phyloP scores from a whole-genome alignment of 2,888 invertebrate genomes.

The Scaeva pyrastri region DNA sequence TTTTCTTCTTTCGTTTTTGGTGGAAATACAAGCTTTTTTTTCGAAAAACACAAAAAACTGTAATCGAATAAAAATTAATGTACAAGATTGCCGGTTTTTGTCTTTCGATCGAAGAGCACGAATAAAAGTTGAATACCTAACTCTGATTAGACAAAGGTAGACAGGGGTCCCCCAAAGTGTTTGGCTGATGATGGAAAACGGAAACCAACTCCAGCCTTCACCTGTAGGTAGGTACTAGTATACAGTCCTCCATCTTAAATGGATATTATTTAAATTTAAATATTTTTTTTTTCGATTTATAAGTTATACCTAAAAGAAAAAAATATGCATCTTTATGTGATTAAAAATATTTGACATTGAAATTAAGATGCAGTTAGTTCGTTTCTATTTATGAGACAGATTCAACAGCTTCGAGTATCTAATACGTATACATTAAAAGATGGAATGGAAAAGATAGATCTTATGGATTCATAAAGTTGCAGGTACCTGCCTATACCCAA shows the following conservation, averaged over 20 bases:
- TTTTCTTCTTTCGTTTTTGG: slow-evolving; percentile 15
- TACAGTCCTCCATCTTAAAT: slow-evolving; percentile 8
- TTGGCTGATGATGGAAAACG: slow-evolving; percentile 32
- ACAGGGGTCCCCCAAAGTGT: slow-evolving; percentile 37
- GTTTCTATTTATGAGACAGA: slow-evolving; percentile 45
- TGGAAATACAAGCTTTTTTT: slow-evolving; percentile 16
- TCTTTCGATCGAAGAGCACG: neutral
- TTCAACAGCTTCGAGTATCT: slow-evolving; percentile 16
- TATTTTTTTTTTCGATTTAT: slow-evolving; percentile 31
- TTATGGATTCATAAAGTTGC: neutral
- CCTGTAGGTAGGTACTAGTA: neutral
- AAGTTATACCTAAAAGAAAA: neutral
- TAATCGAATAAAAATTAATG: slow-evolving; percentile 69
- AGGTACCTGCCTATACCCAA: neutral
- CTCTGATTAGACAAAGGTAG: slow-evolving; percentile 13
- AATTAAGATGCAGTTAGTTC: slow-evolving; percentile 69
- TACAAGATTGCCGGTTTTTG: slow-evolving; percentile 23
- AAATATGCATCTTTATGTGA: slow-evolving; percentile 42
- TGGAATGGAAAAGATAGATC: slow-evolving; percentile 35
- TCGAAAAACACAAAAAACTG: slow-evolving; percentile 1
- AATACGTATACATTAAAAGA: slow-evolving; percentile 4
- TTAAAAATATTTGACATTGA: slow-evolving; percentile 61
- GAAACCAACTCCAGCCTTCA: slow-evolving; percentile 59
- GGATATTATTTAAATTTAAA: slow-evolving; percentile 65
- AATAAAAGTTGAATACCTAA: neutral